Conservation (phyloP, 2,888 invertebrate species). For the Camptogramma bilineatum region DNA sequence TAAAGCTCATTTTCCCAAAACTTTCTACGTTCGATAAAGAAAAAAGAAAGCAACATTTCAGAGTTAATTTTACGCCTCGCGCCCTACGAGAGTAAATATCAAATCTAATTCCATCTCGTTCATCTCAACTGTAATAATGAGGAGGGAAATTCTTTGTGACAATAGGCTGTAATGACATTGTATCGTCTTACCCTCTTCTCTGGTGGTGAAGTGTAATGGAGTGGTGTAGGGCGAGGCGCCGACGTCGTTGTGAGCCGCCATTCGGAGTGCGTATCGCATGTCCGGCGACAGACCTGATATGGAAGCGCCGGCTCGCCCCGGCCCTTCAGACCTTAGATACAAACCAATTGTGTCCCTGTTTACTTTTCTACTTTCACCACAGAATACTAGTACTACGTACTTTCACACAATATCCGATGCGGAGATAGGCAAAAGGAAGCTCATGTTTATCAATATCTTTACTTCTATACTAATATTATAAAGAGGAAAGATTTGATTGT, state of each 20-base stretch:
- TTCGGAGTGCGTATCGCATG: slow-evolving; percentile 91
- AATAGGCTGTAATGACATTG: slow-evolving; percentile 8
- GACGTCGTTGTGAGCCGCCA: slow-evolving; percentile 93
- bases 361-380: too few species aligned
- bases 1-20: too few species aligned
- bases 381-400: too few species aligned
- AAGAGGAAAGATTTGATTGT: too few species aligned
- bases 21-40: too few species aligned
- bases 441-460: too few species aligned
- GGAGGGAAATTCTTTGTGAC: background rate
- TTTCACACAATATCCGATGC: too few species aligned
- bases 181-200: slow-evolving; percentile 89
- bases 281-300: slow-evolving; percentile 90
- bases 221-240: slow-evolving; percentile 92
- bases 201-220: slow-evolving; percentile 90
- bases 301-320: slow-evolving; percentile 76
- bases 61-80: too few species aligned
- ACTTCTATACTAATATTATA: too few species aligned
- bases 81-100: background rate
- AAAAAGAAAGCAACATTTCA: too few species aligned
- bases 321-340: slow-evolving; percentile 70
- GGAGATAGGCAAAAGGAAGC: too few species aligned
- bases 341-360: background rate
- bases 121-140: background rate
- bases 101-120: background rate